Conservation (phyloP, 2,888 invertebrate genomes). For the Drosophila antonietae region DNA sequence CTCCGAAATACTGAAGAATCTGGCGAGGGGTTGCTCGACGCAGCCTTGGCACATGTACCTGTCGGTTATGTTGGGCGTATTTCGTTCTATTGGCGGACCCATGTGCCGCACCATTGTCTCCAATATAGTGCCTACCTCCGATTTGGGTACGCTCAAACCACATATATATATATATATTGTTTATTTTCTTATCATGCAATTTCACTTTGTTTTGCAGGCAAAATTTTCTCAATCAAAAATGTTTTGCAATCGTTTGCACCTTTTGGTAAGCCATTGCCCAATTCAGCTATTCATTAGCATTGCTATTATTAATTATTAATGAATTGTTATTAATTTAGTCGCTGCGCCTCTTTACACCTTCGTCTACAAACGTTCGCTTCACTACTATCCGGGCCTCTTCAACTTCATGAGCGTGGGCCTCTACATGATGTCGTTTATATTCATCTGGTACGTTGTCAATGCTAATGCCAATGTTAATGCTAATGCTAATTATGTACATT, state of each 20-base stretch:
- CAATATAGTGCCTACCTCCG: slow-evolving; percentile 82
- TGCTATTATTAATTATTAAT: slow-evolving; percentile 15
- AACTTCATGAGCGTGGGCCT: slow-evolving; percentile 86
- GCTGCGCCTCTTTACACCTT: slow-evolving; percentile 88
- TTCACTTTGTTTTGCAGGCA: slow-evolving; percentile 83
- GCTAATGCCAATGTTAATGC: neutral
- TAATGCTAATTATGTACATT: neutral
- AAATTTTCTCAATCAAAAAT: slow-evolving; percentile 89
- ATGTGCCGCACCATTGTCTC: slow-evolving; percentile 84
- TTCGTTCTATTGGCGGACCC: slow-evolving; percentile 80
- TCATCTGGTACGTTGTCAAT: slow-evolving; percentile 74
- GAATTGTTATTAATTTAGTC: slow-evolving; percentile 37
- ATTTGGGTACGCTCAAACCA: slow-evolving; percentile 81
- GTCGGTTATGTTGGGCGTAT: slow-evolving; percentile 70
- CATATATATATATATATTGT: neutral
- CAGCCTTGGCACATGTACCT: slow-evolving; percentile 82
- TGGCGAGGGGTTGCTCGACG: slow-evolving; percentile 77
- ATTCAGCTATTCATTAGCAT: neutral
- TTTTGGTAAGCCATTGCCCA: slow-evolving; percentile 79
- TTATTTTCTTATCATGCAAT: neutral
- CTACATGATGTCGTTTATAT: slow-evolving; percentile 79
- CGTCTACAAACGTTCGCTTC: slow-evolving; percentile 87
- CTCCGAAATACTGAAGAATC: slow-evolving; percentile 74
- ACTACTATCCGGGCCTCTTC: slow-evolving; percentile 86
- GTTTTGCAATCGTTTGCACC: slow-evolving; percentile 88